phyloP scores from a whole-genome alignment of 2,797 vertebrate species.

The Semaprochilodus insignis region DNA sequence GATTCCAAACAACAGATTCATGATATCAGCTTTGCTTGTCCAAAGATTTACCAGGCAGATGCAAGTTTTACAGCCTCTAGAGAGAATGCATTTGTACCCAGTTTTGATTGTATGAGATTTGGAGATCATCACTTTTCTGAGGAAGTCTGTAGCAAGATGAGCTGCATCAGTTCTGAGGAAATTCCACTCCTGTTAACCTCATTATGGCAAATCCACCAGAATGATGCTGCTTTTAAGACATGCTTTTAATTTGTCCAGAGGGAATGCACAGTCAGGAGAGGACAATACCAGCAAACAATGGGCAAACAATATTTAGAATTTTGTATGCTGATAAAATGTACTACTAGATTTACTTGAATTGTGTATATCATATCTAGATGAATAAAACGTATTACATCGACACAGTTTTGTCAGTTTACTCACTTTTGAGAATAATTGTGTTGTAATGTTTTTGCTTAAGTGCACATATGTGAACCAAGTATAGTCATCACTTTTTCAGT shows the following conservation, averaged over 20 bases:
- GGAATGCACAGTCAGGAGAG: background rate
- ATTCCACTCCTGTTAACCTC: background rate
- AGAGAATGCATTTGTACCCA: background rate
- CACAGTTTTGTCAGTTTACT: too few relatives aligned
- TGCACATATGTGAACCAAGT: too few relatives aligned
- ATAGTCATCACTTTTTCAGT: background rate
- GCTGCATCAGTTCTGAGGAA: background rate
- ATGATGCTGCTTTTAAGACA: background rate
- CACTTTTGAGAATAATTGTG: too few relatives aligned
- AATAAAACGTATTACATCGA: too few relatives aligned
- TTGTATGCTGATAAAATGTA: background rate
- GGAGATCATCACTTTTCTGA: background rate
- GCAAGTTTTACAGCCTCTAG: background rate
- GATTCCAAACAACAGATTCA: background rate
- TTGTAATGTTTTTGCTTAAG: too few relatives aligned
- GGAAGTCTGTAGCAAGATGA: background rate
- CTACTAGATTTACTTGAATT: background rate
- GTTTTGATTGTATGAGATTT: background rate
- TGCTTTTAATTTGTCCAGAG: background rate
- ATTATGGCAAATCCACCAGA: background rate
- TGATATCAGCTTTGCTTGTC: background rate
- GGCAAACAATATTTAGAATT: background rate
- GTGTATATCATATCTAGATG: background rate
- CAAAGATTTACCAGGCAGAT: background rate
- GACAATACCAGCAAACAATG: background rate